Base-by-base conservation (phyloP, 2,888 invertebrate species). In the Gibbula magus region DNA sequence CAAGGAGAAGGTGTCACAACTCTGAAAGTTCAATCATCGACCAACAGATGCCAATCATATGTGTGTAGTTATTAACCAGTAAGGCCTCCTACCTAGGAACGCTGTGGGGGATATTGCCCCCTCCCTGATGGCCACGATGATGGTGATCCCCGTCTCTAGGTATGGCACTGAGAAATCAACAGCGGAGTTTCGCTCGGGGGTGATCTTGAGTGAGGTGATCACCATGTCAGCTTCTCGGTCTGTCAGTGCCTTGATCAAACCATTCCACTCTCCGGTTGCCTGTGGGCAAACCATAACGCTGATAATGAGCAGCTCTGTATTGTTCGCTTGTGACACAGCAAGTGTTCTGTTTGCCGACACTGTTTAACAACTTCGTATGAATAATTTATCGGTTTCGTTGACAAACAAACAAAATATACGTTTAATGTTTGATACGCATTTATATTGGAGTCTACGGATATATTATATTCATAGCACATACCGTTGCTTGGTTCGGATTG, bases 31-130 rank as follows among this genome's bases (percentile, higher is more conserved):
- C 45, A 45, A 45, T 8, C 13, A 45, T 10, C 45, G 10, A 45
- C 10, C 8, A 45, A 4, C 45, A 45, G 45, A 45, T 45, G 45
- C 45, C 45, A 45, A 45, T 10, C 45, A 10, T 45, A 13, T 45
- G 5, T 45, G 5, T 45, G 45, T 45, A 8, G 45, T 45, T 45
- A 45, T 45, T 45, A 45, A 45, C 5, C 45, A 45, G 56, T 20
- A 22, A 10, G 5, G 4, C 20, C 18, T 13, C 85, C 82, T 84
- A 93, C 93, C 92, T 74, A 93, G 86, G 79, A 93, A 93, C 7
- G 93, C 93, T 7, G 92, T 93, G 1, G 93, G 91, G 5, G 93
- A 93, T 52, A 93, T 92, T 20, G 90, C 92, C 0, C 93, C 93
- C 70, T 91, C 92, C 53, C 92, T 81, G 4, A 92, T 89, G 10